These are phyloP conservation scores for Champsocephalus esox DNA, from an alignment of 2,797 vertebrate species.

Conservation along the genomic window DNA sequence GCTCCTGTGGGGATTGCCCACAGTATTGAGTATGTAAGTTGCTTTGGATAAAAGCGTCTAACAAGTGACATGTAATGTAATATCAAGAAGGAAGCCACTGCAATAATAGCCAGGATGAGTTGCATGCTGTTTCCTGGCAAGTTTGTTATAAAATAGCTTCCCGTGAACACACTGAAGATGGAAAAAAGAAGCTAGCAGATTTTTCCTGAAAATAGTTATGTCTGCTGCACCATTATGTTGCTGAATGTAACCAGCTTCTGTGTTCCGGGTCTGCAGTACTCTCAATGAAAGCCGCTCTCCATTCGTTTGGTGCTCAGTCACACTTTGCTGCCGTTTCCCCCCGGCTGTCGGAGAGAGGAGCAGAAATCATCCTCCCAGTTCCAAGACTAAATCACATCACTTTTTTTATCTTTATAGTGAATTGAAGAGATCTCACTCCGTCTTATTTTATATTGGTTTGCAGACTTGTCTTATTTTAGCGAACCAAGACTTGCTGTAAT, in stretches of 20 bases:
- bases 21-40: no score
- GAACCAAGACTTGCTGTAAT: constrained; percentile 21
- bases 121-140: not conserved
- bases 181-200: constrained; percentile 27
- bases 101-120: not conserved
- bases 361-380: constrained; percentile 58
- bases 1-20: no score
- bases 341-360: constrained; percentile 49
- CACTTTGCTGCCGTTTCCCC: constrained; percentile 48
- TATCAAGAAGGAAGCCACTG: not conserved
- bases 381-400: constrained; percentile 50
- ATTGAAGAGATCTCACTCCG: constrained; percentile 32
- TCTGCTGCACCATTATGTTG: constrained; percentile 24
- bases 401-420: constrained; percentile 58
- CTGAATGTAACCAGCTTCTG: constrained; percentile 38
- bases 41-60: no score
- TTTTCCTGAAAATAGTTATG: constrained; percentile 25
- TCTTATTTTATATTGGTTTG: constrained; percentile 34
- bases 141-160: constrained; percentile 12
- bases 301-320: constrained; percentile 57
- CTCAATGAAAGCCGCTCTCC: constrained; percentile 42
- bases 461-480: constrained; percentile 18
- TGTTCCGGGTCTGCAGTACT: constrained; percentile 34
- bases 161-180: not conserved
- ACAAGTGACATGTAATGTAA: no score